A percentile compares a stretch with the other conserved stretches of the same genome.
Evolutionary conservation across 1,140 invertebrate species (phyloP).

Genomic region (Drosophila sp.): DNA sequence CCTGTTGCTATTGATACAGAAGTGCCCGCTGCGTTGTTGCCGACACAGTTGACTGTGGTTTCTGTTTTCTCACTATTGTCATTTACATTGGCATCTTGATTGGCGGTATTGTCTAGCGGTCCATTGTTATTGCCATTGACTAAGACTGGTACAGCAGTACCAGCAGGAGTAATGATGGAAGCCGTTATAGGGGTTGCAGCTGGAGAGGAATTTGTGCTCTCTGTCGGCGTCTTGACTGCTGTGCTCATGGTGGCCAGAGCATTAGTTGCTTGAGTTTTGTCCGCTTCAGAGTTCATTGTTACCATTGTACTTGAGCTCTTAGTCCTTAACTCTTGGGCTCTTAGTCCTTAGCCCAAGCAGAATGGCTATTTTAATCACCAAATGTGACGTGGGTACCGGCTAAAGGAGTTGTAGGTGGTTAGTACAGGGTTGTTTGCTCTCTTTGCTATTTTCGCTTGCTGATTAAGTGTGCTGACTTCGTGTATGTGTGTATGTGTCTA

Average conservation of each 20-base stretch:
- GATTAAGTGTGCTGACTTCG: constrained; percentile 14
- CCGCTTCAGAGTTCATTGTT: constrained; percentile 83
- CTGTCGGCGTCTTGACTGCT: constrained; percentile 46
- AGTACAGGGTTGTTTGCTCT: not conserved
- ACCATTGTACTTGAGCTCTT: constrained; percentile 69
- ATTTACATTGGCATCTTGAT: not conserved
- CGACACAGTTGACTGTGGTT: constrained; percentile 11
- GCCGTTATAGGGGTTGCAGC: constrained; percentile 12
- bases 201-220: constrained; percentile 12
- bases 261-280: constrained; percentile 79
- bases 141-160: not conserved
- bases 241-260: constrained; percentile 61
- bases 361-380: constrained; percentile 39
- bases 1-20: not conserved
- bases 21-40: constrained; percentile 10
- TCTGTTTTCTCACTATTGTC: constrained; percentile 19
- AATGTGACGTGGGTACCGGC: constrained; percentile 29
- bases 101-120: constrained; percentile 18
- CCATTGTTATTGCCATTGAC: constrained; percentile 29
- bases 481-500: constrained; percentile 21
- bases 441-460: constrained; percentile 17
- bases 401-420: not conserved
- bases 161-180: not conserved
- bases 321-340: constrained; percentile 6
- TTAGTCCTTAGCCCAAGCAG: not conserved